Evolutionary conservation across 2,888 invertebrate species (phyloP).

Genomic region (Spodoptera picta): DNA sequence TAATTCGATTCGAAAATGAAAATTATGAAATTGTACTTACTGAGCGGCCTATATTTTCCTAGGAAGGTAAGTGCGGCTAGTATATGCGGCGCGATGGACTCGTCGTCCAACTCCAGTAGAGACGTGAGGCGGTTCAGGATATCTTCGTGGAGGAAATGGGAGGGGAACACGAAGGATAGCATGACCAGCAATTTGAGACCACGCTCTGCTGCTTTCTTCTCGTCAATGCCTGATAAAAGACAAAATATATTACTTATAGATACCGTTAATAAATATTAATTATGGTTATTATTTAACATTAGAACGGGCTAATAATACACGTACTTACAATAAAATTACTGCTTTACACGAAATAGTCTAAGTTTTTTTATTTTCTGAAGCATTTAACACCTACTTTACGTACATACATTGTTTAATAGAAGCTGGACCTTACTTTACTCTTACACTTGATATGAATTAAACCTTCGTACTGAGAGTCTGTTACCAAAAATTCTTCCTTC

Average conservation of each 20-base stretch:
- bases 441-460: too few relatives aligned
- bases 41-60: slow-evolving; percentile 95
- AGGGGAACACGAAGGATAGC: slow-evolving; percentile 97
- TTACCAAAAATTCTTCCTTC: too few relatives aligned
- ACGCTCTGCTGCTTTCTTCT: slow-evolving; percentile 95
- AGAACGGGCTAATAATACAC: too few relatives aligned
- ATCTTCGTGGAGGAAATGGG: slow-evolving; percentile 96
- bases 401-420: too few relatives aligned
- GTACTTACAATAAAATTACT: too few relatives aligned
- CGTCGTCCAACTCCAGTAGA: slow-evolving; percentile 94
- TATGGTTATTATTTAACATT: too few relatives aligned
- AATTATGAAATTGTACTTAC: slow-evolving; percentile 80
- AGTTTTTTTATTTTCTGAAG: too few relatives aligned
- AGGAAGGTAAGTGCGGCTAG: slow-evolving; percentile 95
- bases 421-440: too few relatives aligned
- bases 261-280: too few relatives aligned
- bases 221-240: slow-evolving; percentile 90
- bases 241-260: background rate
- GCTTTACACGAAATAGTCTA: too few relatives aligned
- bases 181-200: slow-evolving; percentile 96
- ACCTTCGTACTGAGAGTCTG: too few relatives aligned
- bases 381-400: too few relatives aligned
- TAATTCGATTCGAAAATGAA: background rate
- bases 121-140: slow-evolving; percentile 93
- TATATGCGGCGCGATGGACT: slow-evolving; percentile 93